Percentiles rank a stretch among this genome's conserved stretches.
Conservation (phyloP, 2,888 invertebrate genomes). For the Pheosia gnoma region DNA sequence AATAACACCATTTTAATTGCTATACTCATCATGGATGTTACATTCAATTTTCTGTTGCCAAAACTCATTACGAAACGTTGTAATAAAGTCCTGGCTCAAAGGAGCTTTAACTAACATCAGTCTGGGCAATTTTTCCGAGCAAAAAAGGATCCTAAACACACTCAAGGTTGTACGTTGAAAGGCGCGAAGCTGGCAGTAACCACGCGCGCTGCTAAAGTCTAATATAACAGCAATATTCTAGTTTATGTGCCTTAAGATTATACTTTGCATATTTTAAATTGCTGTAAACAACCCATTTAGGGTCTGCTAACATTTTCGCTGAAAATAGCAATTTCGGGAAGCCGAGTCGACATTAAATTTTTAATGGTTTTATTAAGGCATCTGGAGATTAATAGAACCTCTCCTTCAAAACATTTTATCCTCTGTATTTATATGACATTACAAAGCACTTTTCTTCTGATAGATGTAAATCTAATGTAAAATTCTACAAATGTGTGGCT, state of each 20-base stretch:
- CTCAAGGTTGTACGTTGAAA: conserved; percentile 19
- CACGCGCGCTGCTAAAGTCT: conserved; percentile 22
- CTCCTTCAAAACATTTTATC: too few species aligned
- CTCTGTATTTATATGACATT: too few species aligned
- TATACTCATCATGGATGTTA: neutral
- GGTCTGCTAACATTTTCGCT: neutral
- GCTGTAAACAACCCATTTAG: conserved; percentile 16
- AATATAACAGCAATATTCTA: conserved; percentile 20
- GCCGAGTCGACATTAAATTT: conserved; percentile 10
- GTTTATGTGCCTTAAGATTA: conserved; percentile 27
- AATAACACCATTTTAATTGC: too few species aligned
- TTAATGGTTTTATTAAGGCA: neutral
- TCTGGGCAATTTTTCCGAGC: conserved; percentile 19
- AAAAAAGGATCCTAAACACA: conserved; percentile 18
- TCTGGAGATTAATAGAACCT: too few species aligned
- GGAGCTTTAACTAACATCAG: conserved; percentile 14
- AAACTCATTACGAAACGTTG: conserved; percentile 8
- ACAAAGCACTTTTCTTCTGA: too few species aligned
- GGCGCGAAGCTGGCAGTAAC: conserved; percentile 18
- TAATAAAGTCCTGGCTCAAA: conserved; percentile 12
- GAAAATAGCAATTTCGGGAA: conserved; percentile 6
- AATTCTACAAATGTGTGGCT: too few species aligned
- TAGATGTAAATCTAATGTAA: too few species aligned
- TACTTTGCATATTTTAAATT: conserved; percentile 21
- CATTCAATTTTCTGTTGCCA: neutral